Base-by-base conservation (phyloP, 2,797 vertebrate genomes). In the Masticophis lateralis region DNA sequence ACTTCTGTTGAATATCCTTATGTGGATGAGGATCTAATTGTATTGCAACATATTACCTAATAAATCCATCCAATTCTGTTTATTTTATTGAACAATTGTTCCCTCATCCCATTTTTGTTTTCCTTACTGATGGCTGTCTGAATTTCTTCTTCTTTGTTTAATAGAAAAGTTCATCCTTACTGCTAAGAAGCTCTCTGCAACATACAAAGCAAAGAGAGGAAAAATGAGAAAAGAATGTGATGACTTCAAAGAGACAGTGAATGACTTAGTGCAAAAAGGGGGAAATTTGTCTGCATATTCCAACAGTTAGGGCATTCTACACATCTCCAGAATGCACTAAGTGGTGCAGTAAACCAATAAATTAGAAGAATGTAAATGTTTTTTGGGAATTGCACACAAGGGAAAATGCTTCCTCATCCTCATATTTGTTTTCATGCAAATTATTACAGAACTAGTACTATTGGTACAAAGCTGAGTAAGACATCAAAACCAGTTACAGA, bases 301-400 rank as follows among this genome's bases (percentile, higher is more conserved):
- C 98, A 96, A 96, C 97, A 96, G 96, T 56, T 96, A 98, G 97
- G 97, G 97, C 98, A 97, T 97, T 97, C 97, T 97, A 97, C 97
- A 97, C 97, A 97, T 98, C 97, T 97, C 97, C 97, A 97, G 97
- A 97, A 95, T 98, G 97, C 97, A 98, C 97, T 97, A 98, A 98
- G 97, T 97, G 98, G 96, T 98, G 98, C 98, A 95, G 97, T 98
- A 98, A 98, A 98, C 98, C 98, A 98, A 98, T 98, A 98, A 98
- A 98, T 98, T 98, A 98, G 98, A 98, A 98, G 98, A 98, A 98
- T 98, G 98, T 98, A 98, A 98, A 98, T 98, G 98, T 98, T 98
- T 98, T 97, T 97, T 95, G 97, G 97, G 97, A 98, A 98, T 97
- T 98, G 98, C 98, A 98, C 97, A 92, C 98, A 96, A 97, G 98